These are phyloP conservation scores for Apodemia zela DNA, from an alignment of 2,888 invertebrate genomes.

Conservation along the genomic window DNA sequence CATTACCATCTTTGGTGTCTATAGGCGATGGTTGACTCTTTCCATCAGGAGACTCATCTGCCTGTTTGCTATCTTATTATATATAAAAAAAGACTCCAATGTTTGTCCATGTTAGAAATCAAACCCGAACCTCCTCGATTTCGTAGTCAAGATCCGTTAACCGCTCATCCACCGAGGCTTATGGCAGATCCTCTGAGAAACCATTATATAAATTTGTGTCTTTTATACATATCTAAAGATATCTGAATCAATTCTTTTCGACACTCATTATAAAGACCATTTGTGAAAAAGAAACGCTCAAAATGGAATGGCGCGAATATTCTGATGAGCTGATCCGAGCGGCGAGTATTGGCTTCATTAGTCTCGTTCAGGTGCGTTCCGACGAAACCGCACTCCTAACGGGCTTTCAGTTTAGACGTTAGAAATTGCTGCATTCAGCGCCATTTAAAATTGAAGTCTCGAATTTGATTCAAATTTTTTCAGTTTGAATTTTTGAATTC, in stretches of 20 bases:
- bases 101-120: too few species aligned
- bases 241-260: not conserved
- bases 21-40: too few species aligned
- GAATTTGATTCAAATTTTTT: not conserved
- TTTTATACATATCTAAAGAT: not conserved
- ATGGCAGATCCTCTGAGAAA: too few species aligned
- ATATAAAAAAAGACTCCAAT: too few species aligned
- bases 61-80: too few species aligned
- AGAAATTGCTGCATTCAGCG: not conserved
- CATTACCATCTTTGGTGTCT: too few species aligned
- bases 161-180: too few species aligned
- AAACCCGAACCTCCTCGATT: too few species aligned
- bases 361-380: not conserved
- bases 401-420: conserved; percentile 2
- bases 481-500: too few species aligned
- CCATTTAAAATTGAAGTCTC: not conserved
- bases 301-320: not conserved
- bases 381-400: not conserved
- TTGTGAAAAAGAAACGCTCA: conserved; percentile 1
- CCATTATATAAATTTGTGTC: not conserved
- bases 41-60: too few species aligned
- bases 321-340: conserved; percentile 4
- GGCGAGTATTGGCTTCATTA: conserved; percentile 8
- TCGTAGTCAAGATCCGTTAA: too few species aligned
- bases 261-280: not conserved